Evolutionary conservation across 2,113 vertebrate genomes (phyloP).

Genomic region (Larimichthys crocea): DNA sequence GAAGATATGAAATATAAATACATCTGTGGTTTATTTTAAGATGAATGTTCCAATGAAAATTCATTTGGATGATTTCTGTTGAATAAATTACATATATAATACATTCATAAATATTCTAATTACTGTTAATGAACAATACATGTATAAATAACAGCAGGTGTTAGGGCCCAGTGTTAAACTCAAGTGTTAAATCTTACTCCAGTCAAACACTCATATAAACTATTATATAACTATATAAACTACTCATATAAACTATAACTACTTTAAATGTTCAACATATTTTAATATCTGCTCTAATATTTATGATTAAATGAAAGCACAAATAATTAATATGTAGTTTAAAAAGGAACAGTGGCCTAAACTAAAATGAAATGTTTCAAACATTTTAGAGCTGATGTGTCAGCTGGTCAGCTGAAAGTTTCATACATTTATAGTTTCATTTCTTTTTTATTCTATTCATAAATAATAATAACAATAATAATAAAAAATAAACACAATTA

Average conservation of each 20-base stretch:
- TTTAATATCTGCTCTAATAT: not conserved
- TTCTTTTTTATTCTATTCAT: not conserved
- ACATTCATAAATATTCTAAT: not conserved
- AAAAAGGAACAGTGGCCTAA: not conserved
- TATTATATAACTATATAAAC: not conserved
- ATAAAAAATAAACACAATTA: not conserved
- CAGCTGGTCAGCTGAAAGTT: not conserved
- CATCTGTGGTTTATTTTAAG: not conserved
- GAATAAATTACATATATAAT: too few species aligned
- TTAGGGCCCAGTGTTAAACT: not conserved
- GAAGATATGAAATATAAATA: not conserved
- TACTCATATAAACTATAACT: not conserved
- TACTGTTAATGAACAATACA: not conserved
- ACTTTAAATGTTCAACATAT: not conserved
- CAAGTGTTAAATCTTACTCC: not conserved
- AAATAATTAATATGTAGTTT: too few species aligned
- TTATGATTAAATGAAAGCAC: not conserved
- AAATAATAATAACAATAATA: too few species aligned
- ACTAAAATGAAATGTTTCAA: not conserved
- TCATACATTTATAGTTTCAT: not conserved
- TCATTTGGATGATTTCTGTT: not conserved
- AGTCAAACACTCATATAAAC: not conserved
- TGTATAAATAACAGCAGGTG: not conserved
- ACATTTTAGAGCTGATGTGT: not conserved
- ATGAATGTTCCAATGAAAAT: not conserved